Conservation (phyloP, 1,140 invertebrate genomes). For the Drosophila kanapiae region DNA sequence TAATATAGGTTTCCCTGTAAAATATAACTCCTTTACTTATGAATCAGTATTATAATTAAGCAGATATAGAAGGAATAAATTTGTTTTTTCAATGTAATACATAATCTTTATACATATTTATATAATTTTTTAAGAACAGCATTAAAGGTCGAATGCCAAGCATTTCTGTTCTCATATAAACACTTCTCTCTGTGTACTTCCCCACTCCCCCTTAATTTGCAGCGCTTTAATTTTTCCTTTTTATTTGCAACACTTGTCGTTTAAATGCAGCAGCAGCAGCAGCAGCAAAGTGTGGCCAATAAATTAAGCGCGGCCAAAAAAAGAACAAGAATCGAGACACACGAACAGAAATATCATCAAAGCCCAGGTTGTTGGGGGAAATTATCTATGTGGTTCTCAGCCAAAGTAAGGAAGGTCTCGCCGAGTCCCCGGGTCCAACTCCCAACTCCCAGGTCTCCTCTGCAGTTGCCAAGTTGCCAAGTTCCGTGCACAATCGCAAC, state of each 20-base stretch:
- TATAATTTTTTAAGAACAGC: background rate
- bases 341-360: constrained; percentile 48
- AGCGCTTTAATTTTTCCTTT: constrained; percentile 80
- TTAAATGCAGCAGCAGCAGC: constrained; percentile 68
- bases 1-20: background rate
- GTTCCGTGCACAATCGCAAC: constrained; percentile 74
- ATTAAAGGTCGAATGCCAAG: too few relatives aligned
- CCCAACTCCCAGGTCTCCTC: constrained; percentile 16
- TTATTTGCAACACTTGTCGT: constrained; percentile 83
- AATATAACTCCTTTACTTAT: background rate
- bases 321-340: constrained; percentile 24
- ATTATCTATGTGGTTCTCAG: constrained; percentile 75
- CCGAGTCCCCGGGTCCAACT: constrained; percentile 1
- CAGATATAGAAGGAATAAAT: too few relatives aligned
- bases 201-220: constrained; percentile 62
- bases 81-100: too few relatives aligned
- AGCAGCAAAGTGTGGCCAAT: constrained; percentile 77
- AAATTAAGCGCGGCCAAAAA: constrained; percentile 70
- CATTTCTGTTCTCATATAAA: too few relatives aligned
- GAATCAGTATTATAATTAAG: too few relatives aligned
- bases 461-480: constrained; percentile 12
- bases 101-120: background rate
- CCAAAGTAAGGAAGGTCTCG: constrained; percentile 9
- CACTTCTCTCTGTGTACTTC: background rate
- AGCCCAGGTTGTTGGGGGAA: constrained; percentile 44